Base-by-base conservation (phyloP, 2,888 invertebrate genomes). In the Agonopterix subpropinquella region DNA sequence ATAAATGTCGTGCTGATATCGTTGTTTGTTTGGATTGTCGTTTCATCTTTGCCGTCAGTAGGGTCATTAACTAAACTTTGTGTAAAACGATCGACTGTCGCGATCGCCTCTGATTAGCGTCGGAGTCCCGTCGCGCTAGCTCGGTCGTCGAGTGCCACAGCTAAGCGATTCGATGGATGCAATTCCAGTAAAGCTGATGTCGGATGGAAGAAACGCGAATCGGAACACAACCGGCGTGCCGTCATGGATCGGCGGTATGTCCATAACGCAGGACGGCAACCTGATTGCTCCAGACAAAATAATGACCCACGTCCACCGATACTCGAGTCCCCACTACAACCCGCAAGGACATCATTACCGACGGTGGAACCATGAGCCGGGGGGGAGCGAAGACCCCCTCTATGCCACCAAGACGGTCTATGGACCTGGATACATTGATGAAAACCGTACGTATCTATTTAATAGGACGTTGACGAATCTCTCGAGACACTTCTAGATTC, bases 391-490 rank as follows among this genome's bases (percentile, higher is more conserved):
- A 63, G 88, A 87, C 54, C 83, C 89, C 37, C 73, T 87, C 51
- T 86, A 86, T 63, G 87, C 89, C 44, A 90, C 91, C 73, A 90
- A 90, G 79, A 91, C 90, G 28, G 86, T 89, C 80, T 88, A 87
- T 74, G 88, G 89, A 48, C 73, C 78, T 45, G 88, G 86, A 81
- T 87, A 89, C 78, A 87, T 84, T 69, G 89, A 89, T 73, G 89
- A 88, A 62, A 84, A 85, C 78, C 89, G 89, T 89, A 89, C 80
- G 89, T 89, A 89, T 85, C 62, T 73, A 52, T 56, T 28, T 28
- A 66, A 65, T 61, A 58, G 51, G 63, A 66, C 68, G 71, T 69
- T 65, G 58, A 66, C 66, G 67, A 63, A 69, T 70, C 59, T 62
- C 61, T 62, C 51, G 15, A 42, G 47, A 44, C 49, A 49, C 45